A percentile compares a stretch with the other conserved stretches of the same genome.
phyloP scores from a whole-genome alignment of 2,888 invertebrate species.

The Acanthosepion lycidas region DNA sequence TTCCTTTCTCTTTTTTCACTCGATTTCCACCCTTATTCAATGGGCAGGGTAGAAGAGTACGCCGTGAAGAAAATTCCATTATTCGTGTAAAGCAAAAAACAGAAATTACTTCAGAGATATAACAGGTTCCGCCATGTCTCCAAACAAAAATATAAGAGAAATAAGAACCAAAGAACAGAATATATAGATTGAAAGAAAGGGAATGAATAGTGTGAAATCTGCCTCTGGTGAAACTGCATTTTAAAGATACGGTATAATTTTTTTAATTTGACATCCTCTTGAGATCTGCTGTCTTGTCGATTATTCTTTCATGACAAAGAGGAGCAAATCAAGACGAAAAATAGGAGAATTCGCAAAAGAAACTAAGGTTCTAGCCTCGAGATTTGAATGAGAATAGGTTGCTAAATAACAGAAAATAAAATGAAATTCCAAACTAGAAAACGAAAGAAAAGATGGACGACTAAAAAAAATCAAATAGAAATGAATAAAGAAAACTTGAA shows the following conservation, averaged over 20 bases:
- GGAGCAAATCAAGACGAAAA: too few species aligned
- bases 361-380: background rate
- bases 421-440: background rate
- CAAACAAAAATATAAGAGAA: too few species aligned
- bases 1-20: too few species aligned
- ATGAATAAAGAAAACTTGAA: too few species aligned
- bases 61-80: background rate
- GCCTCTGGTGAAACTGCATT: background rate
- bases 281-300: background rate
- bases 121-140: background rate
- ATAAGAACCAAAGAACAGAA: background rate
- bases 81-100: background rate
- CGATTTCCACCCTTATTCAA: too few species aligned
- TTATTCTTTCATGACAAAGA: background rate
- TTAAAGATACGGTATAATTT: background rate
- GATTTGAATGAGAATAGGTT: background rate
- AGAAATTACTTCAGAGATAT: background rate
- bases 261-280: background rate
- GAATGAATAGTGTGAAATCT: background rate
- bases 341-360: background rate
- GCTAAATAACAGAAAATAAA: background rate
- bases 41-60: background rate
- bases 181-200: background rate
- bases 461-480: too few species aligned
- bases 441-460: background rate